Evolutionary conservation across 1,140 invertebrate genomes (phyloP).

Genomic region (Centruroides sculpturatus): DNA sequence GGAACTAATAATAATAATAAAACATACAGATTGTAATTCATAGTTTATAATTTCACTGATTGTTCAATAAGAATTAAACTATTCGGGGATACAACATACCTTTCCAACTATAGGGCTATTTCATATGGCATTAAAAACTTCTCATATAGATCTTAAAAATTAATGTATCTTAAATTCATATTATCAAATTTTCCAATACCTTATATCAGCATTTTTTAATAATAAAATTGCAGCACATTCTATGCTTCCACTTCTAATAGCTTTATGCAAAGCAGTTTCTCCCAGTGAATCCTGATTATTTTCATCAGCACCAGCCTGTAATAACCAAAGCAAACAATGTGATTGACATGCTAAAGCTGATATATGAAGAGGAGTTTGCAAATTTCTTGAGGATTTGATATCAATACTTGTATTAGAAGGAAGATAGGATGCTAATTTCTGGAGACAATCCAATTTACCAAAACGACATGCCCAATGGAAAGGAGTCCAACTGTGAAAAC

Average conservation of each 20-base stretch:
- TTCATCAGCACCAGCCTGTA: slow-evolving; percentile 7
- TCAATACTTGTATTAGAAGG: not conserved
- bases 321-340: slow-evolving; percentile 2
- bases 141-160: not conserved
- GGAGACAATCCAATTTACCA: slow-evolving; percentile 7
- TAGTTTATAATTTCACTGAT: too few relatives aligned
- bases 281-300: slow-evolving; percentile 6
- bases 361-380: slow-evolving; percentile 5
- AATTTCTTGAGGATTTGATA: slow-evolving; percentile 5
- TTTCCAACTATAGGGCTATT: too few relatives aligned
- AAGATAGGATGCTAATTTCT: slow-evolving; percentile 3
- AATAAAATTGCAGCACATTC: slow-evolving; percentile 8
- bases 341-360: slow-evolving; percentile 4
- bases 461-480: slow-evolving; percentile 4
- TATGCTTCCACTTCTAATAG: slow-evolving; percentile 1
- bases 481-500: slow-evolving; percentile 2
- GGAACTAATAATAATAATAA: too few relatives aligned
- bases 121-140: not conserved
- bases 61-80: not conserved
- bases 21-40: too few relatives aligned
- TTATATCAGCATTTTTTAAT: not conserved
- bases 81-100: too few relatives aligned
- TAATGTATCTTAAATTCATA: not conserved
- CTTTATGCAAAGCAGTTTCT: slow-evolving; percentile 11
- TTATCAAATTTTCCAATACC: not conserved